Conservation (phyloP, 2,113 vertebrate species). For the Alligator sinensis region DNA sequence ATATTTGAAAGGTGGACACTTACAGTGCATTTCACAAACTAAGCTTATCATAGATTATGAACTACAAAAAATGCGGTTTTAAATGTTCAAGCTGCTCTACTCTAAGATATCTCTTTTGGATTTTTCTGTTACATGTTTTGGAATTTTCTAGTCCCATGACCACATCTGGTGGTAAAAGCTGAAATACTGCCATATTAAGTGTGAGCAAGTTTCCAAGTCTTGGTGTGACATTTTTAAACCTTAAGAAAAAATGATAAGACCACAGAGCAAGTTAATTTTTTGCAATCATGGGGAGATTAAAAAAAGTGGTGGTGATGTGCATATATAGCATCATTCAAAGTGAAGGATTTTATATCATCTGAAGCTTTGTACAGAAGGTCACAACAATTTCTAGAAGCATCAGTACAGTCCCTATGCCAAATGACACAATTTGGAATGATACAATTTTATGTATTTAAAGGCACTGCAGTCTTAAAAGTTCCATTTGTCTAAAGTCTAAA, state of each 20-base stretch:
- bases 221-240: slow-evolving; percentile 6
- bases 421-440: not conserved
- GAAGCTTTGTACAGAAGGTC: not conserved
- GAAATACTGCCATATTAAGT: slow-evolving; percentile 2
- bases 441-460: not conserved
- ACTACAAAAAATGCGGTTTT: not conserved
- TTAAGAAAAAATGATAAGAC: slow-evolving; percentile 4
- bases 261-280: not conserved
- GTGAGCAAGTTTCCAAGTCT: not conserved
- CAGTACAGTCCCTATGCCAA: not conserved
- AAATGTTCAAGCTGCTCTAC: not conserved
- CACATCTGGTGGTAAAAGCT: not conserved
- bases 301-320: not conserved
- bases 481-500: not conserved
- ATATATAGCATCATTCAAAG: not conserved
- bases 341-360: not conserved
- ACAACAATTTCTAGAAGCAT: not conserved
- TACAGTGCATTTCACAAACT: not conserved
- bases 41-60: not conserved
- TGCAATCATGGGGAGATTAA: not conserved
- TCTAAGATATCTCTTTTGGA: not conserved
- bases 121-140: not conserved
- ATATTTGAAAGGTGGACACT: not conserved
- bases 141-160: not conserved
- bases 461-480: not conserved